Percentiles rank a stretch among this genome's conserved stretches.
Evolutionary conservation across 2,888 invertebrate genomes (phyloP).

Genomic region (Pinctada fucata): DNA sequence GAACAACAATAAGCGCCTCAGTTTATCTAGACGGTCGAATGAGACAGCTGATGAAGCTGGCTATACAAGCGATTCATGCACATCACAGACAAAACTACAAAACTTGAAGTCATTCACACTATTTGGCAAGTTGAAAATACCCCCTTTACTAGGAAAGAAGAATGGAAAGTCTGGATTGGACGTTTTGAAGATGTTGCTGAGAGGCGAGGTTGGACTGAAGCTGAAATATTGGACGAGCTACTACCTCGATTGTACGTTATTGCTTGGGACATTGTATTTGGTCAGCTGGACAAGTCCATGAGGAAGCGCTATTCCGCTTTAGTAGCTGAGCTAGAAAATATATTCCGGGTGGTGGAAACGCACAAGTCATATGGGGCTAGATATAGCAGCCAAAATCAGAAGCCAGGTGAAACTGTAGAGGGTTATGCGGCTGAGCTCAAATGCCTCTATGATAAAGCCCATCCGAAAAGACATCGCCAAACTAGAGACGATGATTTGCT

Average conservation of each 20-base stretch:
- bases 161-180: slow-evolving; percentile 25
- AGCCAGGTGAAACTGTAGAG: slow-evolving; percentile 25
- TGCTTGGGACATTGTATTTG: slow-evolving; percentile 41
- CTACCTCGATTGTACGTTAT: slow-evolving; percentile 34
- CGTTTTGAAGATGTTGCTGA: slow-evolving; percentile 25
- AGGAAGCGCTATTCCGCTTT: slow-evolving; percentile 3
- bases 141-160: slow-evolving; percentile 23
- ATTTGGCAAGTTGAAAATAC: no score
- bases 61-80: no score
- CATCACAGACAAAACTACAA: no score
- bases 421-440: slow-evolving; percentile 33
- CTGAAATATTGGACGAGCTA: slow-evolving; percentile 34
- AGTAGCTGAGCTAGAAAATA: slow-evolving; percentile 17
- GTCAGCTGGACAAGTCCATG: slow-evolving; percentile 18
- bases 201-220: slow-evolving; percentile 14
- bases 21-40: no score
- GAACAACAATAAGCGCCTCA: no score
- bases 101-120: no score
- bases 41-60: no score
- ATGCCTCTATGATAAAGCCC: slow-evolving; percentile 32
- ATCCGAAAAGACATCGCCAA: slow-evolving; percentile 17
- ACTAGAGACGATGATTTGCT: slow-evolving; percentile 28
- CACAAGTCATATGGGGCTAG: slow-evolving; percentile 18
- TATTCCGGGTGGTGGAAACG: slow-evolving; percentile 31
- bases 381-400: slow-evolving; percentile 24